phyloP scores from a whole-genome alignment of 2,797 vertebrate genomes.

The Gymnopithys bicolor region DNA sequence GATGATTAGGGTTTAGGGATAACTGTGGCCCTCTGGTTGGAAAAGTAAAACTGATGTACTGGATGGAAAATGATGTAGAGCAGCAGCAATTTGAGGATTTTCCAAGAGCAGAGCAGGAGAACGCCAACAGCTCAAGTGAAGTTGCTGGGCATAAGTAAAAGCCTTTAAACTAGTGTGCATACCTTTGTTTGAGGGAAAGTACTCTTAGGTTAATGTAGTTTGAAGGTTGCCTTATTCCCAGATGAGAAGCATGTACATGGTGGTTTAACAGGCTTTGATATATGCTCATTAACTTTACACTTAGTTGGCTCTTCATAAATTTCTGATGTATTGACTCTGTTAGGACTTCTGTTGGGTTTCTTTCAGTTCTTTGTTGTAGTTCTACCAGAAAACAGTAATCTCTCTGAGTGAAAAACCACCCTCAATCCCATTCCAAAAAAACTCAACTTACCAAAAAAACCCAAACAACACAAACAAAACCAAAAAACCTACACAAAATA shows the following conservation, averaged over 20 bases:
- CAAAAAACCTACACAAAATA: background rate
- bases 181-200: constrained; percentile 20
- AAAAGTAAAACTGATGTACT: background rate
- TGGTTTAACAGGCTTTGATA: constrained; percentile 28
- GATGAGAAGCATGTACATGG: background rate
- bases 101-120: background rate
- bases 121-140: background rate
- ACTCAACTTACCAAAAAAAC: background rate
- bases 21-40: background rate
- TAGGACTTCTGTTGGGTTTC: background rate
- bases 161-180: background rate
- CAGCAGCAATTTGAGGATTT: background rate
- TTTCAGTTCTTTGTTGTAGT: constrained; percentile 8
- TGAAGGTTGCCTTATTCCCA: constrained; percentile 37
- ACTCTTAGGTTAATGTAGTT: constrained; percentile 42
- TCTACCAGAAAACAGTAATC: background rate
- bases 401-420: background rate
- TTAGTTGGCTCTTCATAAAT: constrained; percentile 48
- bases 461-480: background rate
- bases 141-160: constrained; percentile 26
- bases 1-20: background rate
- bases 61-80: background rate
- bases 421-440: background rate
- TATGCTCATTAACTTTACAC: constrained; percentile 48
- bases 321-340: constrained; percentile 40